phyloP scores from a whole-genome alignment of 1,140 invertebrate species.

The Schlechtendalia chinensis region DNA sequence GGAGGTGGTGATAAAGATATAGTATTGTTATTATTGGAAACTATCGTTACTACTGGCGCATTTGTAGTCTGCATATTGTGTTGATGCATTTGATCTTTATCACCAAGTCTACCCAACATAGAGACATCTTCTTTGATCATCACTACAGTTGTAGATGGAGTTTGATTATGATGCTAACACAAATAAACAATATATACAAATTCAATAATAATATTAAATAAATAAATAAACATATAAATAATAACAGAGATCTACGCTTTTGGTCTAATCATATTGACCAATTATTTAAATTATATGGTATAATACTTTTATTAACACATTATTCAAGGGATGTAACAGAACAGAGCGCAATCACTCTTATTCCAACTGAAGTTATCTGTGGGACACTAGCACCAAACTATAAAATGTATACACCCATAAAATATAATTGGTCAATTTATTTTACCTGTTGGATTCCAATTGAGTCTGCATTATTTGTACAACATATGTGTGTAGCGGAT shows the following conservation, averaged over 20 bases:
- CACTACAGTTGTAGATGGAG: not conserved
- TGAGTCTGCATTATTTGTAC: not conserved
- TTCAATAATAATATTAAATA: not conserved
- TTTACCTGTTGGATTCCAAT: not conserved
- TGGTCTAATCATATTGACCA: too few species aligned
- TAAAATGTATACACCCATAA: too few species aligned
- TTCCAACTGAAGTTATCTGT: too few species aligned
- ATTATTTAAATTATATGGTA: too few species aligned
- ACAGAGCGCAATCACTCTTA: too few species aligned
- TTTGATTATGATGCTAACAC: not conserved
- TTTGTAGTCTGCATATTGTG: not conserved
- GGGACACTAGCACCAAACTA: too few species aligned
- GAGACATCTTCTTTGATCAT: conserved; percentile 31
- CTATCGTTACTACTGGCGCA: not conserved
- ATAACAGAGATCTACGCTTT: too few species aligned
- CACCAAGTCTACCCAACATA: not conserved
- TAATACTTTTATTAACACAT: too few species aligned
- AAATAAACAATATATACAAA: too few species aligned
- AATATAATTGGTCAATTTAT: too few species aligned
- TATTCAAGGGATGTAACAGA: too few species aligned
- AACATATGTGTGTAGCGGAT: conserved; percentile 10
- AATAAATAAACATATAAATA: too few species aligned
- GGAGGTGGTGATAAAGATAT: conserved; percentile 57
- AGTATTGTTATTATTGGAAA: not conserved
- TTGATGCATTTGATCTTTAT: not conserved